Conservation (phyloP, 2,113 vertebrate species). For the Nerophis lumbriciformis region DNA sequence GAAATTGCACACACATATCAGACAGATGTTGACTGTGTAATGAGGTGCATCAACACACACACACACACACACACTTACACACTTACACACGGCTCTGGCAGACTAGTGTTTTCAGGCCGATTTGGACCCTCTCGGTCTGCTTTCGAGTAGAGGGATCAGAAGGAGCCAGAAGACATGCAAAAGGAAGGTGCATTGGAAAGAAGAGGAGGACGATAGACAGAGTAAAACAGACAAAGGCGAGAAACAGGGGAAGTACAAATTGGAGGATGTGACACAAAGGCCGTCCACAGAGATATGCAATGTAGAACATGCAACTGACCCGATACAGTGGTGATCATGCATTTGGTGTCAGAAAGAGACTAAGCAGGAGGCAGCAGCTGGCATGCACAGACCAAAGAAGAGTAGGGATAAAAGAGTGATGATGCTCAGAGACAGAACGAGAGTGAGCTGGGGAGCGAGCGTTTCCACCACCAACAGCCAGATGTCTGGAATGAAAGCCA, state of each 20-base stretch:
- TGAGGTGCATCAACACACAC: conserved; percentile 15
- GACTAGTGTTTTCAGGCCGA: conserved; percentile 50
- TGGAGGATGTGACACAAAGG: conserved; percentile 2
- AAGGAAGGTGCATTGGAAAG: conserved; percentile 20
- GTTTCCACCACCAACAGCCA: conserved; percentile 53
- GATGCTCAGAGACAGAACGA: conserved; percentile 24
- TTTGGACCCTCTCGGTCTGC: conserved; percentile 54
- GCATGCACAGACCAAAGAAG: conserved; percentile 35
- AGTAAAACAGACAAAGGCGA: conserved; percentile 1
- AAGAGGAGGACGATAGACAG: conserved; percentile 17
- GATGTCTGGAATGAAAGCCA: conserved; percentile 44
- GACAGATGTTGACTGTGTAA: conserved; percentile 44
- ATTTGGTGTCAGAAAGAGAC: conserved; percentile 34
- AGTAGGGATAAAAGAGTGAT: conserved; percentile 5
- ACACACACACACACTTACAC: neutral
- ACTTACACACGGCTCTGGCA: conserved; percentile 33
- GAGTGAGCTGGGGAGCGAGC: conserved; percentile 2
- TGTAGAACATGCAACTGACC: conserved; percentile 31
- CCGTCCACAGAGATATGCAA: neutral
- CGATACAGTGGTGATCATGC: conserved; percentile 10
- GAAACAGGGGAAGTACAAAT: neutral
- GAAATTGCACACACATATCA: conserved; percentile 22
- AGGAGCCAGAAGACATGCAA: conserved; percentile 36
- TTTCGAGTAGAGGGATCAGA: conserved; percentile 50
- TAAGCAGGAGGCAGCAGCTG: conserved; percentile 27